Base-by-base conservation (phyloP, 2,113 vertebrate genomes). In the Herpetotheres cachinnans region DNA sequence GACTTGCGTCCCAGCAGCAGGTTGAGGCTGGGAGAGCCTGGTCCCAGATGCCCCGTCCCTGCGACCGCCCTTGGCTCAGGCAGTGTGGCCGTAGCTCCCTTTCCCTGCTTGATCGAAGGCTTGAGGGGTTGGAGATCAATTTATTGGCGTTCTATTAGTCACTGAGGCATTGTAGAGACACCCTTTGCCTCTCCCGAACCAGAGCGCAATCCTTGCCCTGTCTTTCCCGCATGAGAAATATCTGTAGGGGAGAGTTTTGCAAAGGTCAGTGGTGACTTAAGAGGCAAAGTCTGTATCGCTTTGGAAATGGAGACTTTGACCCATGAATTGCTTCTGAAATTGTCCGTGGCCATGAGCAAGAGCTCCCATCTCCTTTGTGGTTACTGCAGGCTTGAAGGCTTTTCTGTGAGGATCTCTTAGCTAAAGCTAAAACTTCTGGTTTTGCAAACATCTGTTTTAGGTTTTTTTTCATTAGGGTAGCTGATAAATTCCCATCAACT, bases 21-120 rank as follows among this genome's bases (percentile, higher is more conserved):
- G 8, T 1, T 7, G 73, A 16, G 67, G 29, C 83, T 62, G 46
- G 66, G 20, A 50, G 38, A 92, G 55, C 74, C 59, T 5, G 6
- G 2, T 6, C 55, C 67, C 34, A 5, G 16, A 1, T 0, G 1
- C 2, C 34, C 40, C 71, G 19, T 34, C 56, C 71, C 32, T 36
- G 27, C 0, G 0, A 18, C 16, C 4, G 0, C 18, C 20, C 38
- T 20, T 4, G 7, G 17, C 69, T 30, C 49, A 15, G 13, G 74
- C 10, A 1, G 36, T 10, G 8, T 44, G 85, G 10, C 69, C 3
- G 1, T 8, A 34, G 5, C 47, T 87, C 88, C 63, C 56, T 50
- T 44, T 20, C 16, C 52, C 62, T 44, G 42, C 73, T 34, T 25
- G 59, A 11, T 19, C 13, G 1, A 40, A 52, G 69, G 30, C 63